These are phyloP conservation scores for Tipula confusa DNA, from an alignment of 2,888 invertebrate species.

Conservation along the genomic window DNA sequence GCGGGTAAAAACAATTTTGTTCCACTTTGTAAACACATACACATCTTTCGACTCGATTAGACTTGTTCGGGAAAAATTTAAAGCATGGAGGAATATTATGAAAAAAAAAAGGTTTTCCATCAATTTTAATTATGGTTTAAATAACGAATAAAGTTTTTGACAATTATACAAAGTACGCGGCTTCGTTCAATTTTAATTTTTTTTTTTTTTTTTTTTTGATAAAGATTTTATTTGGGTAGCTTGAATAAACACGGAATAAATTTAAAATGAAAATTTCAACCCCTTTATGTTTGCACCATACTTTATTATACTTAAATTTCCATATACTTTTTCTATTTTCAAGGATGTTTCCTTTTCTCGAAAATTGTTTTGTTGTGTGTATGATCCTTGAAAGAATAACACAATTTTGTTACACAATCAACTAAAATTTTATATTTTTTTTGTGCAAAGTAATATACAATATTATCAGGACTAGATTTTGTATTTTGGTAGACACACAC, in stretches of 20 bases:
- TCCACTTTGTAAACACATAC: not conserved
- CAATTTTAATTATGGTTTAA: not conserved
- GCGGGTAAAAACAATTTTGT: not conserved
- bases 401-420: not conserved
- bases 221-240: not conserved
- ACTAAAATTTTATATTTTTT: not conserved
- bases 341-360: not conserved
- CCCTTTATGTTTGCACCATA: not conserved
- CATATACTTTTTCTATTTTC: not conserved
- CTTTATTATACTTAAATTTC: not conserved
- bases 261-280: not conserved
- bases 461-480: conserved; percentile 12
- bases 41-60: not conserved
- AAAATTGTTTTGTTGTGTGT: conserved; percentile 4
- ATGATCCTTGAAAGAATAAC: not conserved
- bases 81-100: too few relatives aligned
- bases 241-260: not conserved
- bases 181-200: too few relatives aligned
- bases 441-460: not conserved
- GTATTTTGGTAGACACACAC: too few relatives aligned
- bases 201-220: too few relatives aligned
- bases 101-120: not conserved
- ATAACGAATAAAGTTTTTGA: not conserved
- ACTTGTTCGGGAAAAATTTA: not conserved
- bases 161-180: not conserved